A percentile compares a stretch with the other conserved stretches of the same genome.
phyloP scores from a whole-genome alignment of 2,113 vertebrate genomes.

The Oncorhynchus nerka region DNA sequence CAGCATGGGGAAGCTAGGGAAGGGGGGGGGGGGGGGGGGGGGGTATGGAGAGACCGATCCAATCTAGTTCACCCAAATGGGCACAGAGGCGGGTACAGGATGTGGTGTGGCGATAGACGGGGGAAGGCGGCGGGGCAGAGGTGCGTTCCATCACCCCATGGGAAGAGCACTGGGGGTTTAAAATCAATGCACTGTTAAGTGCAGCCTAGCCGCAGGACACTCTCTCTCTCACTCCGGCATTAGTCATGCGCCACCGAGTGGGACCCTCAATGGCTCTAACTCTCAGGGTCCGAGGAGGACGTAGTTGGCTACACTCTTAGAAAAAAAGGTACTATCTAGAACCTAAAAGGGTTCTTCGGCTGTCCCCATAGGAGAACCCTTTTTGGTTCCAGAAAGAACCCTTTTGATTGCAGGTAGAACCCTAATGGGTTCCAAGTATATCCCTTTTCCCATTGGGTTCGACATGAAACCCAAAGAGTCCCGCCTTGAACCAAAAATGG shows the following conservation, averaged over 20 bases:
- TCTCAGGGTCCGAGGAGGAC: slow-evolving; percentile 33
- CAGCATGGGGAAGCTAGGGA: background rate
- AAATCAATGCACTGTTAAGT: slow-evolving; percentile 83
- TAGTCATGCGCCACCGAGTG: slow-evolving; percentile 66
- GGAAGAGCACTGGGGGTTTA: slow-evolving; percentile 66
- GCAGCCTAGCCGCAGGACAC: slow-evolving; percentile 70
- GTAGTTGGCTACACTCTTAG: too few relatives aligned
- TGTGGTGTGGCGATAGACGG: slow-evolving; percentile 19
- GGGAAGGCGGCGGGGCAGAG: background rate
- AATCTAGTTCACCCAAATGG: slow-evolving; percentile 13
- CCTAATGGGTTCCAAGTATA: too few relatives aligned
- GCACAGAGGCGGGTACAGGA: slow-evolving; percentile 31
- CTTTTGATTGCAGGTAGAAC: too few relatives aligned
- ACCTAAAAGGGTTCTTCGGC: too few relatives aligned
- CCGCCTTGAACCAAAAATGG: too few relatives aligned
- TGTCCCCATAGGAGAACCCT: too few relatives aligned
- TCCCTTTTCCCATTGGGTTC: too few relatives aligned
- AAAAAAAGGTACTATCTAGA: too few relatives aligned
- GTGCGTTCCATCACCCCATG: slow-evolving; percentile 17
- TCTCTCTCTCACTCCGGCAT: slow-evolving; percentile 45
- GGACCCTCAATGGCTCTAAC: slow-evolving; percentile 27
- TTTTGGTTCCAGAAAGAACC: too few relatives aligned
- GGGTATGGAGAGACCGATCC: background rate
- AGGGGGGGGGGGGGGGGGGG: background rate
- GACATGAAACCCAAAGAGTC: too few relatives aligned